A percentile compares a stretch with the other conserved stretches of the same genome.
Conservation (phyloP, 2,113 vertebrate genomes). For the Microtus richardsoni region DNA sequence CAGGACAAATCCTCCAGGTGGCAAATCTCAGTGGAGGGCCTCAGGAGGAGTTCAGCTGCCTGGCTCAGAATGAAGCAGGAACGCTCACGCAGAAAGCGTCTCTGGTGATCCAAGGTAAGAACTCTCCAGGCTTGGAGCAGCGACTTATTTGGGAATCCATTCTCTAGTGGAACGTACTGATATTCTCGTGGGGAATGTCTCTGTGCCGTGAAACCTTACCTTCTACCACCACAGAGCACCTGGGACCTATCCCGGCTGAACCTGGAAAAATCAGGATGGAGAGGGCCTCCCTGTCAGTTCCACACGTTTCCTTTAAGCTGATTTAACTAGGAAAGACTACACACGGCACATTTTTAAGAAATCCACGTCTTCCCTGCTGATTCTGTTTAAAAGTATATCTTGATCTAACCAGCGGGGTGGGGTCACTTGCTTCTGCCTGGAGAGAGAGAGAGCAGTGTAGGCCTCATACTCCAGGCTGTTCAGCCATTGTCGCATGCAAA, state of each 20-base stretch:
- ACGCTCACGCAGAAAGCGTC: conserved; percentile 80
- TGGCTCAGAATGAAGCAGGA: conserved; percentile 89
- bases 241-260: neutral
- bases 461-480: neutral
- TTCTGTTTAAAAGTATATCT: neutral
- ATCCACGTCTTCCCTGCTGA: neutral
- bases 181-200: neutral
- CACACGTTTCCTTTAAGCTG: neutral
- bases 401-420: neutral
- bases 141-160: neutral
- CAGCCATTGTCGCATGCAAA: neutral
- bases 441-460: neutral
- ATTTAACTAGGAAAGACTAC: neutral
- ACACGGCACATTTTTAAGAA: neutral
- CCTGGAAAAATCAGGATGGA: neutral
- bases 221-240: neutral
- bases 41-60: conserved; percentile 87
- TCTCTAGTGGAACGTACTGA: neutral
- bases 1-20: conserved; percentile 86
- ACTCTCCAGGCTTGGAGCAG: neutral
- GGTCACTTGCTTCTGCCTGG: neutral
- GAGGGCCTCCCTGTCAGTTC: neutral
- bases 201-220: neutral
- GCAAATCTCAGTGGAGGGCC: conserved; percentile 82
- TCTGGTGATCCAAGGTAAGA: conserved; percentile 87